These are phyloP conservation scores for Lomographa bimaculata DNA, from an alignment of 2,888 invertebrate species.

Conservation along the genomic window DNA sequence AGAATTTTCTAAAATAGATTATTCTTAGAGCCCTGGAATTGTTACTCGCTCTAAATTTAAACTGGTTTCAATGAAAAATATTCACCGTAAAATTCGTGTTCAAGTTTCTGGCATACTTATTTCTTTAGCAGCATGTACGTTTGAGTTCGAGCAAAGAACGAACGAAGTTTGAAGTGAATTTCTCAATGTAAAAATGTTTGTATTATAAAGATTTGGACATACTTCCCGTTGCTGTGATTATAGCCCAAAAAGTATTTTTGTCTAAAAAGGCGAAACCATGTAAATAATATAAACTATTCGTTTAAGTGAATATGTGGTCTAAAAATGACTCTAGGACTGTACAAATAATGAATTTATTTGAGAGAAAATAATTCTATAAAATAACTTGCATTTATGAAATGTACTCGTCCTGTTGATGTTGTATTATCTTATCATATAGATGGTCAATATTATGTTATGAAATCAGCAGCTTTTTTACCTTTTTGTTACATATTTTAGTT, in stretches of 20 bases:
- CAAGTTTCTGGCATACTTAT: too few species aligned
- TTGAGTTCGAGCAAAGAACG: too few species aligned
- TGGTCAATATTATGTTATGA: constrained; percentile 6
- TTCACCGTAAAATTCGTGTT: too few species aligned
- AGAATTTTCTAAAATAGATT: too few species aligned
- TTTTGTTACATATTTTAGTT: constrained; percentile 21
- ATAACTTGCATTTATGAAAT: constrained; percentile 35
- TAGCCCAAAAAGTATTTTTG: constrained; percentile 13
- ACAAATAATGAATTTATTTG: constrained; percentile 36
- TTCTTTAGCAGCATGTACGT: too few species aligned
- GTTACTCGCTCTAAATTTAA: too few species aligned
- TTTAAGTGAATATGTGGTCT: constrained; percentile 19
- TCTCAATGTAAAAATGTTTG: too few species aligned
- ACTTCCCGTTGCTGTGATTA: constrained; percentile 11
- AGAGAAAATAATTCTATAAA: constrained; percentile 31
- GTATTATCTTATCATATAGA: constrained; percentile 19
- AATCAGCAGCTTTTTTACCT: constrained; percentile 15
- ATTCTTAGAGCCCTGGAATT: too few species aligned
- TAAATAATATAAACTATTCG: constrained; percentile 17
- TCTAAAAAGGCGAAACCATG: constrained; percentile 14
- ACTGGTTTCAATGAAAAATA: too few species aligned
- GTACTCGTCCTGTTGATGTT: constrained; percentile 32
- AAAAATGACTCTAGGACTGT: constrained; percentile 23
- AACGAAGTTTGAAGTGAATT: too few species aligned
- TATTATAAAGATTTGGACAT: background rate